Percentiles rank a stretch among this genome's conserved stretches.
These are phyloP conservation scores for Drosophila kambysellisi DNA, from an alignment of 2,888 invertebrate genomes.

Conservation along the genomic window DNA sequence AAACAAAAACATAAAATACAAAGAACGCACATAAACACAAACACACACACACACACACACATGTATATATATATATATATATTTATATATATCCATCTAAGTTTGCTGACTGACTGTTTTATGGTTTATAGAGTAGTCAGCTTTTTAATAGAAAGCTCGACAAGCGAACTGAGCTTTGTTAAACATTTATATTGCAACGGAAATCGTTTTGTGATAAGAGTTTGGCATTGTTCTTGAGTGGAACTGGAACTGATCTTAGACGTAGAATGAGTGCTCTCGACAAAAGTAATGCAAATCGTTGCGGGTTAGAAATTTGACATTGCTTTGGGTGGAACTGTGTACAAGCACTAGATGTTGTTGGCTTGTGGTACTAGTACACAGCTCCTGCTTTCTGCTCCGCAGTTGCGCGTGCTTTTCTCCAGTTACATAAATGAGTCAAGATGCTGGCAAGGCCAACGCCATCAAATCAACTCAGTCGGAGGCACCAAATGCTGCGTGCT, in stretches of 20 bases:
- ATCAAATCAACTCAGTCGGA: constrained; percentile 35
- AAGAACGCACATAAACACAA: constrained; percentile 9
- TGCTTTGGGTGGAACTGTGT: constrained; percentile 8
- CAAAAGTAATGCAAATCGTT: background rate
- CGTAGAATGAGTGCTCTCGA: background rate
- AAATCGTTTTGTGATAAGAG: background rate
- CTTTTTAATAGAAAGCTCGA: background rate
- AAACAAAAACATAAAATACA: constrained; percentile 5
- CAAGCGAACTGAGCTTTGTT: background rate
- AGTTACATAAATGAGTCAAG: constrained; percentile 81
- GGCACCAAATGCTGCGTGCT: constrained; percentile 27
- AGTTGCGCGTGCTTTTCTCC: constrained; percentile 36
- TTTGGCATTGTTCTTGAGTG: background rate
- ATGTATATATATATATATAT: constrained; percentile 11
- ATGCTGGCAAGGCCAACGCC: constrained; percentile 70
- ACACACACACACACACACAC: constrained; percentile 15
- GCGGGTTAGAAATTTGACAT: background rate
- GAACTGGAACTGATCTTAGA: background rate
- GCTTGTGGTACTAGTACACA: constrained; percentile 7
- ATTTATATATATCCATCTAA: background rate
- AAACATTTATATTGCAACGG: background rate
- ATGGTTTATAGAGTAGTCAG: background rate
- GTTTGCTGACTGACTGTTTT: background rate
- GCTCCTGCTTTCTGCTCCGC: constrained; percentile 2
- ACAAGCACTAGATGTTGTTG: background rate